Evolutionary conservation across 2,888 invertebrate species (phyloP).

Genomic region (Tiliacea citrago): DNA sequence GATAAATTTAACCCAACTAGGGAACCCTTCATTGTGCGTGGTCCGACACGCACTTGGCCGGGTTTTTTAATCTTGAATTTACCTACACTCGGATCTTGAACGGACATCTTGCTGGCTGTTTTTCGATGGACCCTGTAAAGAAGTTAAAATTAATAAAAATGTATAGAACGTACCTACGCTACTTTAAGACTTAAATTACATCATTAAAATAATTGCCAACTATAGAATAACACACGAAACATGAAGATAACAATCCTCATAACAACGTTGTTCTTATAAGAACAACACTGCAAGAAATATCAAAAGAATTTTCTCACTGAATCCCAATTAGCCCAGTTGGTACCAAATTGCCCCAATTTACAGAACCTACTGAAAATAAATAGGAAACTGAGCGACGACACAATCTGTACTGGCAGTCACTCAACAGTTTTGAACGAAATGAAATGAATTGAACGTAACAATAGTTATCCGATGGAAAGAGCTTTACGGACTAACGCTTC

Average conservation of each 20-base stretch:
- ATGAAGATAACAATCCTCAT: constrained; percentile 11
- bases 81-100: neutral
- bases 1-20: too few relatives aligned
- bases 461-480: constrained; percentile 73
- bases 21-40: too few relatives aligned
- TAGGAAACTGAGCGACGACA: constrained; percentile 41
- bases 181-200: neutral
- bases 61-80: neutral
- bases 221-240: constrained; percentile 13
- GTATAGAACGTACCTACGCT: neutral
- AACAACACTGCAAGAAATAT: constrained; percentile 33
- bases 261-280: constrained; percentile 27
- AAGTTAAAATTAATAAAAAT: neutral
- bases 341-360: constrained; percentile 56
- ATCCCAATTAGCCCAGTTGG: constrained; percentile 60
- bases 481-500: constrained; percentile 78
- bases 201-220: neutral
- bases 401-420: constrained; percentile 47
- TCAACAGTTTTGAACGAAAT: constrained; percentile 44
- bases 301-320: constrained; percentile 48
- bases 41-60: too few relatives aligned
- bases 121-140: neutral
- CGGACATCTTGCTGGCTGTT: neutral
- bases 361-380: constrained; percentile 44
- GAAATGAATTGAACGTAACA: constrained; percentile 50